A percentile compares a stretch with the other conserved stretches of the same genome.
phyloP scores from a whole-genome alignment of 1,140 invertebrate genomes.

The Neodiprion fabricii region DNA sequence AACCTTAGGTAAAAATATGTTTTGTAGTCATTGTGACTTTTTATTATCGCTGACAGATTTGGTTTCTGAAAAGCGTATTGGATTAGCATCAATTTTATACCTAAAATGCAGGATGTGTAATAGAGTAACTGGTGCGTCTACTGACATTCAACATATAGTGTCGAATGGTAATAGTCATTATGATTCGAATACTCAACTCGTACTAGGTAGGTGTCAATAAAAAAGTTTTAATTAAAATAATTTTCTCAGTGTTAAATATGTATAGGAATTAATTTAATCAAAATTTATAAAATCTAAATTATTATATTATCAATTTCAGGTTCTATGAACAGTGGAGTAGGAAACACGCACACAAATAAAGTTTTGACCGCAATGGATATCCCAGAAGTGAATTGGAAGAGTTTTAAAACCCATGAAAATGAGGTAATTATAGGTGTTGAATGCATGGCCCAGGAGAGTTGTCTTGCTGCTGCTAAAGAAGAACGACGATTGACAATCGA shows the following conservation, averaged over 20 bases:
- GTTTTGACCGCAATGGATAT: slow-evolving; percentile 18
- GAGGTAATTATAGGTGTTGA: slow-evolving; percentile 23
- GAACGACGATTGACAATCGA: slow-evolving; percentile 18
- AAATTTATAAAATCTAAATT: no score
- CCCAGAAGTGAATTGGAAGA: slow-evolving; percentile 19
- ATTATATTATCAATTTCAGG: slow-evolving; percentile 11
- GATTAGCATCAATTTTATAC: slow-evolving; percentile 20
- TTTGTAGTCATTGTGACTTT: background rate
- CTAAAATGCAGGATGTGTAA: slow-evolving; percentile 13
- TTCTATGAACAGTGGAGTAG: slow-evolving; percentile 24
- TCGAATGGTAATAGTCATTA: slow-evolving; percentile 18
- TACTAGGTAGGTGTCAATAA: slow-evolving; percentile 21
- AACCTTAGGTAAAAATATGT: slow-evolving; percentile 11
- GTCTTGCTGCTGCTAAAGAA: slow-evolving; percentile 22
- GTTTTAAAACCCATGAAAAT: slow-evolving; percentile 27
- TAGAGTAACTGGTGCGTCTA: slow-evolving; percentile 1
- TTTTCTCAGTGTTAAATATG: background rate
- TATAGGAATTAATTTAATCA: no score
- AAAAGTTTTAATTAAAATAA: slow-evolving; percentile 19
- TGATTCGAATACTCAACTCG: slow-evolving; percentile 17
- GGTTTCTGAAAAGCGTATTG: slow-evolving; percentile 16
- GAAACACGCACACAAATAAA: slow-evolving; percentile 28
- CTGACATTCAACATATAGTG: slow-evolving; percentile 18
- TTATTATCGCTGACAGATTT: slow-evolving; percentile 12
- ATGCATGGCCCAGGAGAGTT: slow-evolving; percentile 26